Evolutionary conservation across 2,888 invertebrate genomes (phyloP).

Genomic region (Nineta flava): DNA sequence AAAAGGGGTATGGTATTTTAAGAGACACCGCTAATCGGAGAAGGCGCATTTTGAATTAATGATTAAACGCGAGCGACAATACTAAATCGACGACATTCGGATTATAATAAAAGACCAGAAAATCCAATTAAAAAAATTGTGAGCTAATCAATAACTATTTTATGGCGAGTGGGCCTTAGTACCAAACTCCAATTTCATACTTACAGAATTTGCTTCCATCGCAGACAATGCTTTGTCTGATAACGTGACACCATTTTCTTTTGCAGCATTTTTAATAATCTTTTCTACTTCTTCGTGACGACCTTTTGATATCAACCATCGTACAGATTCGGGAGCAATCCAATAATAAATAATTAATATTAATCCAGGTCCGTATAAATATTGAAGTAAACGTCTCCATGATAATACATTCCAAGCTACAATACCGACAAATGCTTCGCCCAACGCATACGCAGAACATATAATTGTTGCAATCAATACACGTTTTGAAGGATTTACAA

Average conservation of each 20-base stretch:
- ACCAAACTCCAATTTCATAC: too few species aligned
- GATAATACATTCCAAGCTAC: conserved; percentile 47
- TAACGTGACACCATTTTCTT: conserved; percentile 41
- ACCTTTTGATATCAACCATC: conserved; percentile 56
- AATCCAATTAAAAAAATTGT: too few species aligned
- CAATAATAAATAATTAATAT: conserved; percentile 49
- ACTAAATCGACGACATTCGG: too few species aligned
- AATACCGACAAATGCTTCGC: conserved; percentile 48
- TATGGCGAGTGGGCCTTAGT: too few species aligned
- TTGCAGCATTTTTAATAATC: conserved; percentile 44
- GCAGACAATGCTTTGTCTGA: conserved; percentile 34
- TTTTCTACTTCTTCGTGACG: conserved; percentile 37
- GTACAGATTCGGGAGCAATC: conserved; percentile 53
- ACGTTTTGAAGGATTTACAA: conserved; percentile 56
- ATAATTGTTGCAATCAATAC: conserved; percentile 55
- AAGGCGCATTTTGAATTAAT: too few species aligned
- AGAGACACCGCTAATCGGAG: too few species aligned
- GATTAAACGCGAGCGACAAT: too few species aligned
- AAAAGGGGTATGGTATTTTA: too few species aligned
- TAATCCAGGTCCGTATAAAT: conserved; percentile 51
- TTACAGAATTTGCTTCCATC: conserved; percentile 15
- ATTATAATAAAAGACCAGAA: too few species aligned
- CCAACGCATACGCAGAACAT: conserved; percentile 52
- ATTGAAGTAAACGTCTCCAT: conserved; percentile 50
- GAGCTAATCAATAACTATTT: too few species aligned